Conservation (phyloP, 2,797 vertebrate species). For the Epinephelus malabaricus region DNA sequence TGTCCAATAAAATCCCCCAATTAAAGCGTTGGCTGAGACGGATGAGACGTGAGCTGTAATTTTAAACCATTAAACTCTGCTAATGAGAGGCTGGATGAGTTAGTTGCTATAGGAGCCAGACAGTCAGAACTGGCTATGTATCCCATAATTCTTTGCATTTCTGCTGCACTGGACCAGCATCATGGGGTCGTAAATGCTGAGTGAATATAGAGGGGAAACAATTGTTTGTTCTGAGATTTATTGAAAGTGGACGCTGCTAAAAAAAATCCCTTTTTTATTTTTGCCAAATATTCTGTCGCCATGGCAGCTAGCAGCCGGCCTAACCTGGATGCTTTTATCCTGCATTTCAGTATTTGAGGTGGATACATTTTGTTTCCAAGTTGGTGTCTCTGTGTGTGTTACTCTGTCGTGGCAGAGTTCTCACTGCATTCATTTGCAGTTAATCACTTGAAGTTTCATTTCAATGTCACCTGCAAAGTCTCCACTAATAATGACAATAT, state of each 20-base stretch:
- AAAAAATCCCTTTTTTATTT: too few relatives aligned
- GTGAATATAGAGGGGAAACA: too few relatives aligned
- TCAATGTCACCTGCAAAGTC: too few relatives aligned
- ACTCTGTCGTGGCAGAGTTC: too few relatives aligned
- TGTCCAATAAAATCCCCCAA: constrained; percentile 63
- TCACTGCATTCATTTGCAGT: too few relatives aligned
- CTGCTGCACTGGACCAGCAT: too few relatives aligned
- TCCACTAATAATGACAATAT: too few relatives aligned
- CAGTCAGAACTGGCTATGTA: not conserved
- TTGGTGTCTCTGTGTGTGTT: not conserved
- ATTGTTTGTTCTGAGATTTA: not conserved
- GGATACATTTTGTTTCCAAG: not conserved
- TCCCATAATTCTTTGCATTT: constrained; percentile 29
- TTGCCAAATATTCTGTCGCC: not conserved
- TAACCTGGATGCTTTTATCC: not conserved
- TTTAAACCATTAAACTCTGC: constrained; percentile 61
- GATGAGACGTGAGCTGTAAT: constrained; percentile 59
- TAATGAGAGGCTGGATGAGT: constrained; percentile 66
- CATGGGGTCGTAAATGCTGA: too few relatives aligned
- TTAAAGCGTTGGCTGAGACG: constrained; percentile 51
- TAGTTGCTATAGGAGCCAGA: constrained; percentile 26
- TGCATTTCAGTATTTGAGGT: not conserved
- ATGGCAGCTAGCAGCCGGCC: not conserved
- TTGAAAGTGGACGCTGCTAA: not conserved
- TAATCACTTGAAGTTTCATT: too few relatives aligned